These are phyloP conservation scores for Caenorhabditis imperialis DNA, from an alignment of 2,888 invertebrate genomes.

Conservation along the genomic window DNA sequence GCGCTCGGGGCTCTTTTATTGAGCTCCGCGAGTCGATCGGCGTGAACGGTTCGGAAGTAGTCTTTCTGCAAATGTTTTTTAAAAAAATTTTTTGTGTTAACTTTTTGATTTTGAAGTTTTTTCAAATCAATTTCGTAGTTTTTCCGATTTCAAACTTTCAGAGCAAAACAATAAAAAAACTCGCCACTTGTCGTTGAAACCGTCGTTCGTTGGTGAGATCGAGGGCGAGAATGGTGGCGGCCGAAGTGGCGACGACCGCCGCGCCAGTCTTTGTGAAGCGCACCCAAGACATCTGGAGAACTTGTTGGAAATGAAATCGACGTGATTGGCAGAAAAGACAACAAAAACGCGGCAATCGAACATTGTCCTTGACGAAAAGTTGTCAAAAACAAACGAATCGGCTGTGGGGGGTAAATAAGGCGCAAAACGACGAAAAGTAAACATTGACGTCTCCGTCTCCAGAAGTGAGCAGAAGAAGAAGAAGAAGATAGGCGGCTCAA, in stretches of 20 bases:
- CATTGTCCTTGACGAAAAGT: no score
- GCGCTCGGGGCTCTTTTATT: conserved; percentile 74
- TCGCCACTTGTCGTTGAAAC: conserved; percentile 70
- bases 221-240: conserved; percentile 59
- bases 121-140: not conserved
- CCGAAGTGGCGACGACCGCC: conserved; percentile 52
- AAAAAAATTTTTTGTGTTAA: not conserved
- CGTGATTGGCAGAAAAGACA: conserved; percentile 1
- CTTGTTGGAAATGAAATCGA: not conserved
- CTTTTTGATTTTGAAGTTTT: not conserved
- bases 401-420: not conserved
- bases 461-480: conserved; percentile 2
- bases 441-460: no score
- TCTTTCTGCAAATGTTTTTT: conserved; percentile 61
- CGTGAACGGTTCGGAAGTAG: conserved; percentile 75
- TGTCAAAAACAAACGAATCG: no score
- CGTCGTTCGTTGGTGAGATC: conserved; percentile 73
- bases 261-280: conserved; percentile 46
- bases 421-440: not conserved
- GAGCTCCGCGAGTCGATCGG: conserved; percentile 72
- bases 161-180: conserved; percentile 8
- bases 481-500: conserved; percentile 17
- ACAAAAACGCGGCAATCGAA: not conserved
- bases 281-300: conserved; percentile 52
- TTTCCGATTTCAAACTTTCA: not conserved